Percentiles rank a stretch among this genome's conserved stretches.
phyloP scores from a whole-genome alignment of 2,888 invertebrate genomes.

The Polydrusus cervinus region DNA sequence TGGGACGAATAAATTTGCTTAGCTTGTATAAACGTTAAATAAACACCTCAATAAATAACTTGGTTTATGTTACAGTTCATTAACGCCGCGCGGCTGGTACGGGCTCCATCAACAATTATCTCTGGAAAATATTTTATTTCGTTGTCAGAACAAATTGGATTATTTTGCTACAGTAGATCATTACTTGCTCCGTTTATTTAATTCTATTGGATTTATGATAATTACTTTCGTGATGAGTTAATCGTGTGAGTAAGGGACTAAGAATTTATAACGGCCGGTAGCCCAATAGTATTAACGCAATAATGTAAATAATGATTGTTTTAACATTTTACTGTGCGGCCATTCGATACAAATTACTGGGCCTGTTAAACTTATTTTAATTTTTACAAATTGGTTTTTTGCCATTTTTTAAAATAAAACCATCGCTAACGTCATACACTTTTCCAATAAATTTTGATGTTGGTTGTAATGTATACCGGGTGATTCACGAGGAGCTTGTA shows the following conservation, averaged over 20 bases:
- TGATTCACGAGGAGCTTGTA: no score
- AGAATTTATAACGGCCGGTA: background rate
- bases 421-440: no score
- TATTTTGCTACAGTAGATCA: constrained; percentile 36
- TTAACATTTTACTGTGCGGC: no score
- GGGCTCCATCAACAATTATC: constrained; percentile 31
- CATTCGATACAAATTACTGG: no score
- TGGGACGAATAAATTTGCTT: constrained; percentile 43
- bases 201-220: constrained; percentile 11
- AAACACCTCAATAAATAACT: constrained; percentile 50
- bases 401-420: no score
- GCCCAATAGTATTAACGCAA: background rate
- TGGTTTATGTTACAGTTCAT: constrained; percentile 48
- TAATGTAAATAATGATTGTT: no score
- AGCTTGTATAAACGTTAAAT: constrained; percentile 45
- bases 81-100: constrained; percentile 27
- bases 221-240: background rate
- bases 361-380: no score
- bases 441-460: no score
- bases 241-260: constrained; percentile 2
- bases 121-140: constrained; percentile 42
- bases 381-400: no score
- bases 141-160: constrained; percentile 35
- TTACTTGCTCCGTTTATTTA: constrained; percentile 16
- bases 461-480: no score